Base-by-base conservation (phyloP, 2,888 invertebrate species). In the Listrodromus nycthemerus region DNA sequence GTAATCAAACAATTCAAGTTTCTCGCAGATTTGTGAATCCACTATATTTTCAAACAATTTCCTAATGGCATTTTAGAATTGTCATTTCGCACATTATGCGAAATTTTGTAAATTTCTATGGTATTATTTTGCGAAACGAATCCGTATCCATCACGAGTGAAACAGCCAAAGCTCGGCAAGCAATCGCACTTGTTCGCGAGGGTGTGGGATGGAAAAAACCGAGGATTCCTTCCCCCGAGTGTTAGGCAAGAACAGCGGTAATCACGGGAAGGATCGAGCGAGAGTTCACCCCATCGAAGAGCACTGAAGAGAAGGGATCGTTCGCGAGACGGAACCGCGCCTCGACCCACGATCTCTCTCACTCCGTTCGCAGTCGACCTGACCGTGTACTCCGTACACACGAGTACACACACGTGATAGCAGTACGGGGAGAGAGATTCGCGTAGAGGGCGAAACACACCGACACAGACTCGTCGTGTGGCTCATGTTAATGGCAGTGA, bases 401-500 rank as follows among this genome's bases (percentile, higher is more conserved):
- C 58, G 24, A 19, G 58, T 24, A 52, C 52, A 10, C 52, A 16
- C 27, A 58, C 58, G 58, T 58, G 30, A 58, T 41, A 19, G 24
- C 10, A 13, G 66, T 45, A 21, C 66, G 1, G 10, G 37, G 41
- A 41, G 37, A 37, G 19, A 21, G 41, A 7, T 45, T 30, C 27
- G 45, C 45, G 45, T 61, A 82, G 41, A 82, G 66, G 27, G 63
- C 10, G 73, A 67, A 75, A 67, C 66, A 73, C 61, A 63, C 33
- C 52, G 69, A 69, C 63, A 80, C 79, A 74, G 55, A 82, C 76
- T 27, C 61, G 73, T 48, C 61, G 71, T 70, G 84, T 48, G 85
- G 41, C 84, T 84, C 88, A 89, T 89, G 89, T 90, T 91, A 91
- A 91, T 91, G 89, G 84, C 88, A 85, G 86, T 81, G 87, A 90